These are phyloP conservation scores for Nasalis larvatus DNA, from an alignment of 2,113 vertebrate species.

Conservation along the genomic window DNA sequence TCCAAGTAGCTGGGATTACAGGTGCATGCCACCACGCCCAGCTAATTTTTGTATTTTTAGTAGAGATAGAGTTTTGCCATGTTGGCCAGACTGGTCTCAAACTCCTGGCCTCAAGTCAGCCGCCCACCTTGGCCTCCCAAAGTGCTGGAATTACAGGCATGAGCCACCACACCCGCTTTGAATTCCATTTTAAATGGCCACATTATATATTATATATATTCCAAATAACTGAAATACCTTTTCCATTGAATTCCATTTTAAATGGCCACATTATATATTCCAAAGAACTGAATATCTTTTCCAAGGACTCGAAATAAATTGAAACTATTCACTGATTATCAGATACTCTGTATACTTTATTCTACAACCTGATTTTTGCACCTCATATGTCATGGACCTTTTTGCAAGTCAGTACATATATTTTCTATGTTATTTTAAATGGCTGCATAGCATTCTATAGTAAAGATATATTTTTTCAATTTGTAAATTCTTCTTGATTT, in stretches of 20 bases:
- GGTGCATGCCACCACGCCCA: too few species aligned
- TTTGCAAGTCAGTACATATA: background rate
- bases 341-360: background rate
- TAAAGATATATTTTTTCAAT: background rate
- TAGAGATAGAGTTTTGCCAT: too few species aligned
- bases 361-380: background rate
- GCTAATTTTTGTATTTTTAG: too few species aligned
- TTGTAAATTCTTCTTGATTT: background rate
- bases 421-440: constrained; percentile 30
- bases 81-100: too few species aligned
- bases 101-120: too few species aligned
- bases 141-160: too few species aligned
- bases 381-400: background rate
- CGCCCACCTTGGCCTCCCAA: too few species aligned
- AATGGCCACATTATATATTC: background rate
- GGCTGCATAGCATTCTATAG: background rate
- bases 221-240: too few species aligned
- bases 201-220: too few species aligned
- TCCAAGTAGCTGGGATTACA: too few species aligned
- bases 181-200: too few species aligned
- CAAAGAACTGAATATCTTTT: background rate
- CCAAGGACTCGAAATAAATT: background rate
- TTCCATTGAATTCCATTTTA: background rate
- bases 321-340: background rate
- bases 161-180: too few species aligned